phyloP scores from a whole-genome alignment of 2,113 vertebrate genomes.

The Platichthys flesus region DNA sequence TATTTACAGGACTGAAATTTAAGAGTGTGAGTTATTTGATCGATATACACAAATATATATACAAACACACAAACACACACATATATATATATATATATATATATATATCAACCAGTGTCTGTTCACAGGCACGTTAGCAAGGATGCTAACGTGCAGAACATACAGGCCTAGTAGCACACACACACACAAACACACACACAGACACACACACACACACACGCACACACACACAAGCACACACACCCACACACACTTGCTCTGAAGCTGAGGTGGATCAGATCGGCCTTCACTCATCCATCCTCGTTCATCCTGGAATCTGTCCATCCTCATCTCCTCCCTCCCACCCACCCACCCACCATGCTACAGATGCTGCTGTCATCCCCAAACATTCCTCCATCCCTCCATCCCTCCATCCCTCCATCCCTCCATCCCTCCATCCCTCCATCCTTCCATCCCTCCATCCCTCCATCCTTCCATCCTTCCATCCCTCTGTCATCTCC shows the following conservation, averaged over 20 bases:
- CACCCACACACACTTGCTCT: slow-evolving; percentile 6
- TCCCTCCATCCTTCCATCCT: slow-evolving; percentile 11
- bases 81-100: neutral
- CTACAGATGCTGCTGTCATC: slow-evolving; percentile 72
- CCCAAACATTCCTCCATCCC: slow-evolving; percentile 55
- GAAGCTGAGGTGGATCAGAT: slow-evolving; percentile 23
- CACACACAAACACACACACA: slow-evolving; percentile 13
- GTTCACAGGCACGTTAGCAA: no score
- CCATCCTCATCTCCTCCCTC: slow-evolving; percentile 6
- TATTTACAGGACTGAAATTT: no score
- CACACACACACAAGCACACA: slow-evolving; percentile 30
- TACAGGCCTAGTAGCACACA: slow-evolving; percentile 49
- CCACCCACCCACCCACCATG: slow-evolving; percentile 30
- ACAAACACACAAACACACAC: neutral
- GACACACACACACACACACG: no score
- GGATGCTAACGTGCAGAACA: slow-evolving; percentile 47
- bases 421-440: slow-evolving; percentile 52
- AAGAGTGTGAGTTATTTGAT: neutral
- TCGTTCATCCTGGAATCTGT: slow-evolving; percentile 9
- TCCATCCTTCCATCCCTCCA: slow-evolving; percentile 21
- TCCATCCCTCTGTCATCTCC: neutral
- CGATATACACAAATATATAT: neutral
- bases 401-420: slow-evolving; percentile 64
- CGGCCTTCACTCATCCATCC: slow-evolving; percentile 24
- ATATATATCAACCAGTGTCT: neutral